Conservation (phyloP, 2,888 invertebrate species). For the Glaucopsyche alexis region DNA sequence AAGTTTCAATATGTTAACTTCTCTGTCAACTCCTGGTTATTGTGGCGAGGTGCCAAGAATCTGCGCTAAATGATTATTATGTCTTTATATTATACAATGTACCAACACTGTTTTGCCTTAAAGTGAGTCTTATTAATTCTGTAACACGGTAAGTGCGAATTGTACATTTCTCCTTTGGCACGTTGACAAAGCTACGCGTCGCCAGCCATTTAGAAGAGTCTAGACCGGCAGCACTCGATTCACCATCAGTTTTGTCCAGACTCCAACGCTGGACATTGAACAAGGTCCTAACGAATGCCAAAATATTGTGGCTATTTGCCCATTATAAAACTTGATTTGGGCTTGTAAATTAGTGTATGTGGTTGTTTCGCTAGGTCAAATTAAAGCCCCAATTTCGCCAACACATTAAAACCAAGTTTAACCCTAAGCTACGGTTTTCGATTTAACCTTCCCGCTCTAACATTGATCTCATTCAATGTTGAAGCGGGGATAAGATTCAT, state of each 20-base stretch:
- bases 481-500: too few species aligned
- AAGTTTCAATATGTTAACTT: constrained; percentile 13
- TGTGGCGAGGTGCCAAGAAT: constrained; percentile 13
- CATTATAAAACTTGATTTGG: background rate
- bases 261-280: constrained; percentile 7
- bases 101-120: background rate
- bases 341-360: background rate
- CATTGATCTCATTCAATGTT: too few species aligned
- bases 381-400: too few species aligned
- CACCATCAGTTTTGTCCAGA: background rate
- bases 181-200: constrained; percentile 3
- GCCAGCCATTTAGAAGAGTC: constrained; percentile 16
- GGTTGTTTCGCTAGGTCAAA: too few species aligned
- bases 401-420: too few species aligned
- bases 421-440: too few species aligned
- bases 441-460: too few species aligned
- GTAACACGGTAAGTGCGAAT: constrained; percentile 26
- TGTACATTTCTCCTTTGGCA: constrained; percentile 21
- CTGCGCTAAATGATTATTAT: constrained; percentile 25
- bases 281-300: background rate
- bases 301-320: background rate
- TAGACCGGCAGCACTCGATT: constrained; percentile 3
- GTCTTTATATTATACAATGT: background rate
- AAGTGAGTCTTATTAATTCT: constrained; percentile 15
- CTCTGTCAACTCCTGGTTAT: constrained; percentile 18